phyloP scores from a whole-genome alignment of 2,797 vertebrate genomes.

The Chloroceryle inda region DNA sequence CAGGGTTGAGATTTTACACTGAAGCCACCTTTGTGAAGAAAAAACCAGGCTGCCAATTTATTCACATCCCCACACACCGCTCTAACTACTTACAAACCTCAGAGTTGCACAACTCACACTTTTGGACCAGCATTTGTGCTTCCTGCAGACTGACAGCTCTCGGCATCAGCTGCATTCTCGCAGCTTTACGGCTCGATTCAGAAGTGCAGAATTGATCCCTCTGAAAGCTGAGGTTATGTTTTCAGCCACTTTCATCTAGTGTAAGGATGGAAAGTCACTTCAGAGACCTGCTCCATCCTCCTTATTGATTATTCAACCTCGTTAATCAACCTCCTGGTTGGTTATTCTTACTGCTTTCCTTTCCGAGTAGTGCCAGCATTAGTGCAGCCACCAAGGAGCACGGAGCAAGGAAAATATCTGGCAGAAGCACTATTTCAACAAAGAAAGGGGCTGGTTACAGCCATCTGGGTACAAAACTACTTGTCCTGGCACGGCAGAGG shows the following conservation, averaged over 20 bases:
- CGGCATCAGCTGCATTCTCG: not conserved
- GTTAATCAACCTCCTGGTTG: not conserved
- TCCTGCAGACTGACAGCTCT: not conserved
- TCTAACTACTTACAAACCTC: not conserved
- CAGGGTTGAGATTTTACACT: not conserved
- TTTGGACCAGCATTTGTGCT: accelerated
- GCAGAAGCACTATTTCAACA: not conserved
- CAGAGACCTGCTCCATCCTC: not conserved
- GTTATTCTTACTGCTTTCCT: not conserved
- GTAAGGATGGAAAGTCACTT: not conserved
- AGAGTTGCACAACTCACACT: not conserved
- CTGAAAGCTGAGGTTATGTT: not conserved
- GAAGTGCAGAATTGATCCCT: not conserved
- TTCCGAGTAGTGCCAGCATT: not conserved
- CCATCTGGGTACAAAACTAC: not conserved
- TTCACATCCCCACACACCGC: not conserved
- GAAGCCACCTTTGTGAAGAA: not conserved
- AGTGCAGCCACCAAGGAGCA: not conserved
- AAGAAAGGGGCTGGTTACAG: not conserved
- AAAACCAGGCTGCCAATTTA: not conserved
- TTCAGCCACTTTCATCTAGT: not conserved
- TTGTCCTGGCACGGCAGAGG: not conserved
- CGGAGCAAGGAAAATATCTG: not conserved
- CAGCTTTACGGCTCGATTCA: not conserved
- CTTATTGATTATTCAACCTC: not conserved